Percentiles rank a stretch among this genome's conserved stretches.
phyloP scores from a whole-genome alignment of 2,888 invertebrate genomes.

The Eledone cirrhosa region DNA sequence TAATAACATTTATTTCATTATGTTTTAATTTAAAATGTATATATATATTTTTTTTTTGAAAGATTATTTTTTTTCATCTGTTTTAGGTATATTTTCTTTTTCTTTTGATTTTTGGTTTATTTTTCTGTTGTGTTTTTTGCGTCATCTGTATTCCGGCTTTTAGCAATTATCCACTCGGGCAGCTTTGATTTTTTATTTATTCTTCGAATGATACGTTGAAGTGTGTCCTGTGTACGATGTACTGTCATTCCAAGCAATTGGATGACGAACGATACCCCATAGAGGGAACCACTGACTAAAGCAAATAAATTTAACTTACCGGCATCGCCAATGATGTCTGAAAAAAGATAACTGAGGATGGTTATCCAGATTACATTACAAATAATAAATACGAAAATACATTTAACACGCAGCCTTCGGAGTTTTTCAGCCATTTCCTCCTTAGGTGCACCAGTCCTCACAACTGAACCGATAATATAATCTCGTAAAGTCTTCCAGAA shows the following conservation, averaged over 20 bases:
- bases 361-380: constrained; percentile 47
- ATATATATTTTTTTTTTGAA: too few relatives aligned
- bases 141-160: neutral
- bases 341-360: constrained; percentile 45
- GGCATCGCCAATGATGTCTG: constrained; percentile 40
- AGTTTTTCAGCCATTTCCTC: constrained; percentile 39
- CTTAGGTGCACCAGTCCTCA: constrained; percentile 43
- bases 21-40: too few relatives aligned
- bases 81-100: too few relatives aligned
- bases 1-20: too few relatives aligned
- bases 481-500: constrained; percentile 45
- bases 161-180: constrained; percentile 16
- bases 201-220: neutral
- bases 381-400: constrained; percentile 38
- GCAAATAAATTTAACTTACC: constrained; percentile 48
- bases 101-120: too few relatives aligned
- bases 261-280: constrained; percentile 47
- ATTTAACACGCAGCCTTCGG: constrained; percentile 41
- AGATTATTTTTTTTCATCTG: too few relatives aligned
- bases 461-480: constrained; percentile 41
- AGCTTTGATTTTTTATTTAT: neutral
- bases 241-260: constrained; percentile 48
- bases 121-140: too few relatives aligned
- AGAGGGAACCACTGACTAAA: constrained; percentile 47
- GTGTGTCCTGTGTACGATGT: constrained; percentile 33